Evolutionary conservation across 2,888 invertebrate genomes (phyloP), one percentile per base, ranked within the genome.

Genomic region (Antheraea yamamai): DNA sequence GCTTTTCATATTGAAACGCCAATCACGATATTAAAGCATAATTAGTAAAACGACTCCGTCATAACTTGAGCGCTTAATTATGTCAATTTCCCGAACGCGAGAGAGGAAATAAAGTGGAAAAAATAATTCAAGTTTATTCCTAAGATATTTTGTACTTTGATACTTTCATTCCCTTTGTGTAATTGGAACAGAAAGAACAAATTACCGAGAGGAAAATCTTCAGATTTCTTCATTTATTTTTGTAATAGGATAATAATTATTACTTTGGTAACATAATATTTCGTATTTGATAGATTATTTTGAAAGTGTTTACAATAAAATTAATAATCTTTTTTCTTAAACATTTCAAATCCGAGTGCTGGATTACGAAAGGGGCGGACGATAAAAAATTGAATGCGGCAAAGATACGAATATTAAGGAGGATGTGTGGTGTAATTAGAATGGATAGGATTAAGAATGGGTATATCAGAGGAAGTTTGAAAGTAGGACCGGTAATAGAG

Each of bases 181-280:
- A 88, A 89, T 88, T 88, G 86, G 86, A 85, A 84, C 82, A 82
- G 83, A 84, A 85, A 78, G 83, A 87, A 88, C 87, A 86, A 89
- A 89, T 89, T 85, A 87, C 86, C 78, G 80, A 79, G 83, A 84
- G 80, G 74, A 78, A 79, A 81, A 86, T 86, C 83, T 83, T 88
- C 84, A 83, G 86, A 87, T 87, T 88, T 86, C 87, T 86, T 88
- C 84, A 89, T 88, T 89, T 85, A 85, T 84, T 88, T 87, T 85
- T 85, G 87, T 87, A 88, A 88, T 86, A 83, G 86, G 85, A 87
- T 88, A 86, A 88, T 87, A 87, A 87, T 87, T 86, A 88, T 88
- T 89, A 84, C 85, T 83, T 85, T 64, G 55, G 35, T 51, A 72
- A 74, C 61, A n/a, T 39, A 39, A 66, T 64, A 66, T 26, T 66